Evolutionary conservation across 2,888 invertebrate species (phyloP).

Genomic region (Nudaria mundana): DNA sequence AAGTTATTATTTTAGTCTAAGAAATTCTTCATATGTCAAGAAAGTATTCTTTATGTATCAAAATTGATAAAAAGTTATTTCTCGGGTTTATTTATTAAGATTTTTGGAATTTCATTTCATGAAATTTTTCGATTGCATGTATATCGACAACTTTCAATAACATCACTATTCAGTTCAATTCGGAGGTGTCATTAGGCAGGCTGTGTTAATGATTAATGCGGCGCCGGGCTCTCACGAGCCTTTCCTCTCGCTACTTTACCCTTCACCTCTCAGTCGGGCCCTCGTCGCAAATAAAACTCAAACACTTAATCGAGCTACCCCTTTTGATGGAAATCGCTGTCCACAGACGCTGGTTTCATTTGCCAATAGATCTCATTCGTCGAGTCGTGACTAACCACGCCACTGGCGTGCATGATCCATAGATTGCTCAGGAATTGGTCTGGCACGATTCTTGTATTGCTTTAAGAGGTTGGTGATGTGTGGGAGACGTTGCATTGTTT

Average conservation of each 20-base stretch:
- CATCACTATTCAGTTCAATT: slow-evolving; percentile 67
- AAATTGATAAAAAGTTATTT: too few species aligned
- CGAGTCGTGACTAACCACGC: slow-evolving; percentile 49
- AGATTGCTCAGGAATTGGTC: slow-evolving; percentile 51
- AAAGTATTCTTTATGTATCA: too few species aligned
- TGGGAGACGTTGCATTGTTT: slow-evolving; percentile 24
- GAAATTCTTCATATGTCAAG: too few species aligned
- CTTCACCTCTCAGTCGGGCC: slow-evolving; percentile 26
- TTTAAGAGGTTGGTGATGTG: slow-evolving; percentile 43
- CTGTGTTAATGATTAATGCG: slow-evolving; percentile 81
- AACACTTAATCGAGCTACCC: slow-evolving; percentile 78
- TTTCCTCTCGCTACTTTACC: slow-evolving; percentile 21
- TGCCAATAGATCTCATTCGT: slow-evolving; percentile 40
- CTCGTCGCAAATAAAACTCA: slow-evolving; percentile 71
- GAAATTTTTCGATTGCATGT: too few species aligned
- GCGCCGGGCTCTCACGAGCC: slow-evolving; percentile 67
- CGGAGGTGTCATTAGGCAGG: slow-evolving; percentile 78
- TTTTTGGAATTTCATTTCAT: too few species aligned
- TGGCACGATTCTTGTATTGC: slow-evolving; percentile 58
- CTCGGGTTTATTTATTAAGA: too few species aligned
- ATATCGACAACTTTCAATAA: slow-evolving; percentile 30
- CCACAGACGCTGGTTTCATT: slow-evolving; percentile 56
- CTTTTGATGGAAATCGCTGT: slow-evolving; percentile 73
- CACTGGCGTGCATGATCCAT: slow-evolving; percentile 44
- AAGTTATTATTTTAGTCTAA: too few species aligned